phyloP scores from a whole-genome alignment of 1,140 invertebrate species.

The Temnothorax curvispinosus region DNA sequence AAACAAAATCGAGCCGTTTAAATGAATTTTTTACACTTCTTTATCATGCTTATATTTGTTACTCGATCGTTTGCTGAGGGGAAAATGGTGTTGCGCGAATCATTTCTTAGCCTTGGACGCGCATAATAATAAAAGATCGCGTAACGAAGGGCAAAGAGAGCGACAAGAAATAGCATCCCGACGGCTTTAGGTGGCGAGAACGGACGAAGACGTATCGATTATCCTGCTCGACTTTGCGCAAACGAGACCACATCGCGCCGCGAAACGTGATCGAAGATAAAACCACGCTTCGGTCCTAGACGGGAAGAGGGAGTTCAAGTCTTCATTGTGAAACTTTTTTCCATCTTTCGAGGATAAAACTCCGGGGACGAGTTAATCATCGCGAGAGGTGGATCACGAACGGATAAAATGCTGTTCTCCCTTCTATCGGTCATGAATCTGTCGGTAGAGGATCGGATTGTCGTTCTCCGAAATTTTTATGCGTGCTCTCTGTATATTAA shows the following conservation, averaged over 20 bases:
- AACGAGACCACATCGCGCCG: constrained; percentile 73
- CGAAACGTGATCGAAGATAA: constrained; percentile 76
- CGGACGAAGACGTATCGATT: constrained; percentile 76
- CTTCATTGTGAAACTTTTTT: constrained; percentile 48
- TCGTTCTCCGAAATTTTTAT: not conserved
- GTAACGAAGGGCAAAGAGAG: constrained; percentile 37
- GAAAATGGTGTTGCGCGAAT: not conserved
- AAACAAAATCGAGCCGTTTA: not conserved
- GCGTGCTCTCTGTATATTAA: not conserved
- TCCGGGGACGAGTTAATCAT: constrained; percentile 72
- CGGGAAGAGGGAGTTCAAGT: constrained; percentile 35
- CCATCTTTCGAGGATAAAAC: constrained; percentile 64
- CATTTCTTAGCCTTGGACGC: constrained; percentile 20
- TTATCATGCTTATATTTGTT: not conserved
- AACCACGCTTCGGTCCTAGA: constrained; percentile 58
- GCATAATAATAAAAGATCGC: constrained; percentile 40
- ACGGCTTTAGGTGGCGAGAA: constrained; percentile 64
- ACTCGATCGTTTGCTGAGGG: not conserved
- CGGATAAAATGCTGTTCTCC: constrained; percentile 52
- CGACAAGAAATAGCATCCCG: constrained; percentile 60
- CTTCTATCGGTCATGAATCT: constrained; percentile 60
- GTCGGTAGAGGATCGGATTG: not conserved
- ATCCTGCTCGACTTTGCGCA: constrained; percentile 74
- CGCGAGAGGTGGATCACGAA: constrained; percentile 41
- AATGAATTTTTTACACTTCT: not conserved